Conservation (phyloP, 2,888 invertebrate genomes). For the Metacarcinus magister region DNA sequence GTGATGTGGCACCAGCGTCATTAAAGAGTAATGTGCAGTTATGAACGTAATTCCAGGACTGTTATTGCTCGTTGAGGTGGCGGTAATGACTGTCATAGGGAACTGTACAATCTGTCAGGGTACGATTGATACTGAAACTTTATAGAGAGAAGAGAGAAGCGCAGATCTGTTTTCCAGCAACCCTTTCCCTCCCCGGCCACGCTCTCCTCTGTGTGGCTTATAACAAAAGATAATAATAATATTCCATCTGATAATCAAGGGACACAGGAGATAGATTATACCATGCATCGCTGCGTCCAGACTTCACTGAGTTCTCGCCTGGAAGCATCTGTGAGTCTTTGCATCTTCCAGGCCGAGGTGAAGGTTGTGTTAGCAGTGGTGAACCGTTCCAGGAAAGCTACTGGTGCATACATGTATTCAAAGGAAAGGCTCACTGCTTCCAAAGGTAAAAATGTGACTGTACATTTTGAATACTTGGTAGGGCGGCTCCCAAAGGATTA, state of each 20-base stretch:
- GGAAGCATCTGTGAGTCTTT: neutral
- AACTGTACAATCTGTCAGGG: neutral
- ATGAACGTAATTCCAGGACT: neutral
- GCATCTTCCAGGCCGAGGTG: neutral
- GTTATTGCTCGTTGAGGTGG: neutral
- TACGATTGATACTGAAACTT: too few relatives aligned
- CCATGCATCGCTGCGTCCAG: neutral
- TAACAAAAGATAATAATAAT: too few relatives aligned
- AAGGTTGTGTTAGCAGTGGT: neutral
- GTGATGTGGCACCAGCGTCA: neutral
- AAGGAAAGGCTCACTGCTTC: neutral
- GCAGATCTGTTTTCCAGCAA: too few relatives aligned
- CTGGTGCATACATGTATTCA: neutral
- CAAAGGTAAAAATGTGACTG: neutral
- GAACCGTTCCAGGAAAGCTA: neutral
- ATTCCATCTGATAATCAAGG: too few relatives aligned
- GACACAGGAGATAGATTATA: too few relatives aligned
- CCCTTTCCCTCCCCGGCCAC: too few relatives aligned
- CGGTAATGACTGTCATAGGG: neutral
- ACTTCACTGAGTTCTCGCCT: neutral
- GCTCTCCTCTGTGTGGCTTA: too few relatives aligned
- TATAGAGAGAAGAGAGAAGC: too few relatives aligned
- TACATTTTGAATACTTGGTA: neutral
- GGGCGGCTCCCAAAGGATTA: neutral
- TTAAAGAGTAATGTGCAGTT: neutral